Percentiles rank a stretch among this genome's conserved stretches.
These are phyloP conservation scores for Aspidiotus destructor DNA, from an alignment of 2,888 invertebrate species.

Conservation along the genomic window DNA sequence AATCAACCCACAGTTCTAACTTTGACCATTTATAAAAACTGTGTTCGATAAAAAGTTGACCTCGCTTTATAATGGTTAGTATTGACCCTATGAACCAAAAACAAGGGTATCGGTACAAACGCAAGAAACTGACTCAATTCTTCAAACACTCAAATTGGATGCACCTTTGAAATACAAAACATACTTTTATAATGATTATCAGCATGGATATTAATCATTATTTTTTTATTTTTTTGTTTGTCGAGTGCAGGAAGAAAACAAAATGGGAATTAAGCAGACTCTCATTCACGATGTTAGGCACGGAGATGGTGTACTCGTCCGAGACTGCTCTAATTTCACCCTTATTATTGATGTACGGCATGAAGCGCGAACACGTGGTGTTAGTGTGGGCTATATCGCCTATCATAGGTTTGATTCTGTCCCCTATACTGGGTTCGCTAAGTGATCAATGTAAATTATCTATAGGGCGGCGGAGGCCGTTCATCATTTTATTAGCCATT, in stretches of 20 bases:
- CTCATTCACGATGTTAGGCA: slow-evolving; percentile 92
- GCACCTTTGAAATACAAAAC: too few species aligned
- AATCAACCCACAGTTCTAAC: too few species aligned
- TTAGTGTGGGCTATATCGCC: slow-evolving; percentile 92
- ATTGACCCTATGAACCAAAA: too few species aligned
- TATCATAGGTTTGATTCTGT: slow-evolving; percentile 84
- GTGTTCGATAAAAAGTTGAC: too few species aligned
- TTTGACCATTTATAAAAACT: too few species aligned
- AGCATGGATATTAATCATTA: too few species aligned
- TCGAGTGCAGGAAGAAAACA: slow-evolving; percentile 57
- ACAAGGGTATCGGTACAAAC: too few species aligned
- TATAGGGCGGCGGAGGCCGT: slow-evolving; percentile 80
- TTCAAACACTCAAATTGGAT: too few species aligned
- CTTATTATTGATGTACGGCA: slow-evolving; percentile 82
- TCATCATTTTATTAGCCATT: slow-evolving; percentile 79
- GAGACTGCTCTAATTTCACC: slow-evolving; percentile 96
- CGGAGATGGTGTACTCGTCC: slow-evolving; percentile 93
- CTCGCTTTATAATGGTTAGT: too few species aligned
- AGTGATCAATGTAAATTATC: slow-evolving; percentile 77
- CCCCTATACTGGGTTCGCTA: slow-evolving; percentile 81
- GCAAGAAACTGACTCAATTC: too few species aligned
- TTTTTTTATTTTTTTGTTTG: too few species aligned
- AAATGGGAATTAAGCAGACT: slow-evolving; percentile 71
- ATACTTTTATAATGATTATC: too few species aligned
- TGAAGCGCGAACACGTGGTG: slow-evolving; percentile 88